These are phyloP conservation scores for Therioaphis trifolii DNA, from an alignment of 2,888 invertebrate genomes.

Conservation along the genomic window DNA sequence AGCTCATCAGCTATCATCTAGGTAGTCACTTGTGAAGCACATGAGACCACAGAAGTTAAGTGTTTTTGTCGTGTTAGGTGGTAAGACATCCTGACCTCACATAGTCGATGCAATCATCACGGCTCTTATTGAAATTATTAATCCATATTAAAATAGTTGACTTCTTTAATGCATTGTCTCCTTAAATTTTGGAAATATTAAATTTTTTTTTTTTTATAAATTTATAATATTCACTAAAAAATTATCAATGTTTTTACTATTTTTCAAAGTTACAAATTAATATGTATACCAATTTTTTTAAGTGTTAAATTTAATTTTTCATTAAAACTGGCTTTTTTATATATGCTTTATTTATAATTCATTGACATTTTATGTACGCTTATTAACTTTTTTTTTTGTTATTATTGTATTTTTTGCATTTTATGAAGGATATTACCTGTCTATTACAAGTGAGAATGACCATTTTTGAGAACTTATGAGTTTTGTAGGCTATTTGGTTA, in stretches of 20 bases:
- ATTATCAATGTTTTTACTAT: background rate
- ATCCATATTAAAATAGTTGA: too few species aligned
- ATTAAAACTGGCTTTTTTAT: constrained; percentile 9
- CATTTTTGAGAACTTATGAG: background rate
- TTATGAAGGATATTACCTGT: constrained; percentile 55
- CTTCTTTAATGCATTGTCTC: too few species aligned
- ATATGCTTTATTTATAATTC: constrained; percentile 16
- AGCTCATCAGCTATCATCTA: too few species aligned
- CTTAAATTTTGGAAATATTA: too few species aligned
- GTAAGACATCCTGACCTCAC: too few species aligned
- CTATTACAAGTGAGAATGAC: constrained; percentile 57
- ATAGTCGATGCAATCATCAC: too few species aligned
- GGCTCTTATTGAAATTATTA: too few species aligned
- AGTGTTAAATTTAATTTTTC: constrained; percentile 5
- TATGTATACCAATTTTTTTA: too few species aligned
- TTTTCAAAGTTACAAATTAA: background rate
- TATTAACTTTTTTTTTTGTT: constrained; percentile 26
- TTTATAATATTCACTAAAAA: background rate
- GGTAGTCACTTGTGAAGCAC: too few species aligned
- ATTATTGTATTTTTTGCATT: constrained; percentile 39
- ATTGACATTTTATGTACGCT: background rate
- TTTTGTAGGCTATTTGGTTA: background rate
- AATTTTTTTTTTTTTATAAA: background rate
- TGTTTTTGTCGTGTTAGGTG: too few species aligned
- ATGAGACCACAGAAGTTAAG: too few species aligned